Conservation (phyloP, 2,888 invertebrate genomes). For the Neoscelio sp. region DNA sequence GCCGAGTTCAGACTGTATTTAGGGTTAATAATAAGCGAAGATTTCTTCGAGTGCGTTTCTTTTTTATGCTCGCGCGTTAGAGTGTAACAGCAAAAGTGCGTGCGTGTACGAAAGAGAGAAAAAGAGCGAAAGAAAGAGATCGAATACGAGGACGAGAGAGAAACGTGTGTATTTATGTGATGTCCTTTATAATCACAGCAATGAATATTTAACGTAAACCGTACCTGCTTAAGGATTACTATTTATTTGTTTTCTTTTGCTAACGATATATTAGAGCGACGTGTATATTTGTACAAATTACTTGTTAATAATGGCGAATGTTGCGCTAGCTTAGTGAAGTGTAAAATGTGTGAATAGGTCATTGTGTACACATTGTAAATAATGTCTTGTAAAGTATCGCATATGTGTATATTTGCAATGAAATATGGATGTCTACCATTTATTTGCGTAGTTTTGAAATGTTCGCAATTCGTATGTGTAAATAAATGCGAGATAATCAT, state of each 20-base stretch:
- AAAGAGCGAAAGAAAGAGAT: not conserved
- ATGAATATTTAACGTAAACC: slow-evolving; percentile 76
- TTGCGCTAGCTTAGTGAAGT: slow-evolving; percentile 67
- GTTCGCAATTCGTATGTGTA: slow-evolving; percentile 64
- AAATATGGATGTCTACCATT: slow-evolving; percentile 73
- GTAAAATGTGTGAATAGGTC: slow-evolving; percentile 80
- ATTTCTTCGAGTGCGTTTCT: slow-evolving; percentile 56
- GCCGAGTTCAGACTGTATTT: slow-evolving; percentile 71
- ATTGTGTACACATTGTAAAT: slow-evolving; percentile 81
- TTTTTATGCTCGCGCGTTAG: slow-evolving; percentile 47
- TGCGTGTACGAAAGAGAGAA: slow-evolving; percentile 21
- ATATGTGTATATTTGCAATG: slow-evolving; percentile 77
- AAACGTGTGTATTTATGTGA: slow-evolving; percentile 69
- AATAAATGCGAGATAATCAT: slow-evolving; percentile 67
- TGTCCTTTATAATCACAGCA: slow-evolving; percentile 61
- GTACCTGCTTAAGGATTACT: slow-evolving; percentile 82
- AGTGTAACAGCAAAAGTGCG: slow-evolving; percentile 35
- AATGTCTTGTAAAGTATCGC: slow-evolving; percentile 79
- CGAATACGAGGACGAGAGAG: slow-evolving; percentile 4
- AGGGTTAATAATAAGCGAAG: slow-evolving; percentile 68
- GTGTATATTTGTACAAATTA: slow-evolving; percentile 75
- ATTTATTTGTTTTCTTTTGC: slow-evolving; percentile 79
- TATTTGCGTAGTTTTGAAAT: slow-evolving; percentile 68
- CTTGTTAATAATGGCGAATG: slow-evolving; percentile 70
- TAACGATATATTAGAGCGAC: slow-evolving; percentile 68